phyloP scores from a whole-genome alignment of 2,797 vertebrate species.

The Crocodylus rhombifer region DNA sequence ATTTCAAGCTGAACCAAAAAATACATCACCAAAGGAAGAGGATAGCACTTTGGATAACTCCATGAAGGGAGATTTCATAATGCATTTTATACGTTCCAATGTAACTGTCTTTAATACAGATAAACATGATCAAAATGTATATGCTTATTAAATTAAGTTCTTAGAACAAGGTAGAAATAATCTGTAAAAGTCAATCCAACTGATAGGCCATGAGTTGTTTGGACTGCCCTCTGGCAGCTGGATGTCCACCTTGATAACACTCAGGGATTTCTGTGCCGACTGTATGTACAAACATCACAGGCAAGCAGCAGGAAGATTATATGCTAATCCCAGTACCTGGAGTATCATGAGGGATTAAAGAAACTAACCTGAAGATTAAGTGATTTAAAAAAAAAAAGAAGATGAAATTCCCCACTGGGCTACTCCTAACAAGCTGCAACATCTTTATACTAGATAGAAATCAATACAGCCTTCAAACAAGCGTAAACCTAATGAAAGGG shows the following conservation, averaged over 20 bases:
- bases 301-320: not conserved
- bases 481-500: not conserved
- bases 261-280: not conserved
- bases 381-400: not conserved
- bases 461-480: not conserved
- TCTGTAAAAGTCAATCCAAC: not conserved
- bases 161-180: not conserved
- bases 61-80: not conserved
- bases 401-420: not conserved
- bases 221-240: not conserved
- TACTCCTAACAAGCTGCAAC: constrained; percentile 27
- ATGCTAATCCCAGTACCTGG: not conserved
- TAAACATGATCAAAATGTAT: not conserved
- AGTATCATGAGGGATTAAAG: constrained; percentile 8
- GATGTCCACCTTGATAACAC: not conserved
- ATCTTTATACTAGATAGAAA: not conserved
- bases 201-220: rapidly evolving
- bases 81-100: not conserved
- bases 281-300: not conserved
- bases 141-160: not conserved
- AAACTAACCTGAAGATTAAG: constrained; percentile 44
- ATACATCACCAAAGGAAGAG: rapidly evolving
- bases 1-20: not conserved
- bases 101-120: not conserved
- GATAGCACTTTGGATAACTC: not conserved